Percentiles rank a stretch among this genome's conserved stretches.
phyloP scores from a whole-genome alignment of 1,140 invertebrate genomes.

The Daktulosphaira vitifoliae region DNA sequence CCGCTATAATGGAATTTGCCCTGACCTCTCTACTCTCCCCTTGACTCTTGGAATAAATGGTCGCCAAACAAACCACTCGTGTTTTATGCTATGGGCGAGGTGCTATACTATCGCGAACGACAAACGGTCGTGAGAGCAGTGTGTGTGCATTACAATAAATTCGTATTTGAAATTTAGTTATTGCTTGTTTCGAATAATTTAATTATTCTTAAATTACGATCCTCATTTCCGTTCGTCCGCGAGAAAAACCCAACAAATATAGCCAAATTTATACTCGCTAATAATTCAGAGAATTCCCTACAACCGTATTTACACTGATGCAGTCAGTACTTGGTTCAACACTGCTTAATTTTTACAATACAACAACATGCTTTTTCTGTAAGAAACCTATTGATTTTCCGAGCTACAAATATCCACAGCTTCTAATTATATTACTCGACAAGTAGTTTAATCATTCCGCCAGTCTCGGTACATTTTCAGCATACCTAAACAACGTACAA shows the following conservation, averaged over 20 bases:
- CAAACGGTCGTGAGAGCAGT: not conserved
- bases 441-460: conserved; percentile 22
- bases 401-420: no score
- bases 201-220: conserved; percentile 26
- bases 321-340: no score
- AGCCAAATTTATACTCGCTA: no score
- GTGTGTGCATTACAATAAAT: conserved; percentile 5
- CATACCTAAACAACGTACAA: conserved; percentile 18
- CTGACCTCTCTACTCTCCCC: not conserved
- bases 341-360: no score
- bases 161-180: conserved; percentile 23
- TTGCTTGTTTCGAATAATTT: conserved; percentile 19
- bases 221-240: not conserved
- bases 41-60: conserved; percentile 2
- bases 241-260: no score
- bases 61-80: conserved; percentile 12
- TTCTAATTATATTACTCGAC: conserved; percentile 1
- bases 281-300: no score
- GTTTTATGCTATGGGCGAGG: not conserved
- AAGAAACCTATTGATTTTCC: no score
- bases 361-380: no score
- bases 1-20: conserved; percentile 27
- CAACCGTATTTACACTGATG: no score
- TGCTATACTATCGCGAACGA: not conserved
- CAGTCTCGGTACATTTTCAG: conserved; percentile 19